phyloP scores from a whole-genome alignment of 2,797 vertebrate species.

The Schizopygopsis pylzovi region DNA sequence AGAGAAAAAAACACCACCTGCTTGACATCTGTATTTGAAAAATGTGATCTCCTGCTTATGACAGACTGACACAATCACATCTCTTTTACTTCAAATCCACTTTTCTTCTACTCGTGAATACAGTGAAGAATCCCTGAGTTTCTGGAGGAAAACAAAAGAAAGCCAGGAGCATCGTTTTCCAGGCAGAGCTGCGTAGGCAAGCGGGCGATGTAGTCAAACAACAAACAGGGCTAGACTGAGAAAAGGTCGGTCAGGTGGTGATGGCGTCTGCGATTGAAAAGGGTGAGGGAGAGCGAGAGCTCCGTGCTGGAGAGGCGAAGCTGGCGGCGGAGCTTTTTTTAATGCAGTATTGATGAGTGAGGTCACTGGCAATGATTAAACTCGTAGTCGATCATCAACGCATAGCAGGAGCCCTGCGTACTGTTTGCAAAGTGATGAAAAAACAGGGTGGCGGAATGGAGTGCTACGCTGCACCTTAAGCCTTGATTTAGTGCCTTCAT shows the following conservation, averaged over 20 bases:
- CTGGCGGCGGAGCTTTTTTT: slow-evolving; percentile 67
- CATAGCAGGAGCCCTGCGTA: slow-evolving; percentile 54
- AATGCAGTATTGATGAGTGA: slow-evolving; percentile 76
- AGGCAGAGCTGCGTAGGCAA: slow-evolving; percentile 49
- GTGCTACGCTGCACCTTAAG: slow-evolving; percentile 69
- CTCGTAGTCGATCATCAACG: slow-evolving; percentile 64
- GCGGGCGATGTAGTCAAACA: slow-evolving; percentile 43
- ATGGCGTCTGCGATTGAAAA: slow-evolving; percentile 53
- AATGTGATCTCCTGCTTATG: slow-evolving; percentile 3
- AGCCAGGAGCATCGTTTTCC: slow-evolving; percentile 44
- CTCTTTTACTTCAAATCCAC: slow-evolving; percentile 33
- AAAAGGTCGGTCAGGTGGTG: slow-evolving; percentile 42
- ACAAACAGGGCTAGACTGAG: slow-evolving; percentile 40
- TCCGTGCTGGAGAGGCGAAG: background rate
- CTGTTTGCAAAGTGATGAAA: slow-evolving; percentile 70
- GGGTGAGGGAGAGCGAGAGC: slow-evolving; percentile 24
- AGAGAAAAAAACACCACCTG: background rate
- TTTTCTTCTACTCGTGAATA: background rate
- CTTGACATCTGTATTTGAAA: slow-evolving; percentile 21
- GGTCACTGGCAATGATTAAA: slow-evolving; percentile 75
- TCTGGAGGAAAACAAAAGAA: slow-evolving; percentile 27
- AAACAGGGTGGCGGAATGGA: slow-evolving; percentile 66
- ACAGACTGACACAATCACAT: slow-evolving; percentile 34
- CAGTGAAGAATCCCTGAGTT: slow-evolving; percentile 26
- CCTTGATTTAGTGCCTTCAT: slow-evolving; percentile 73